Evolutionary conservation across 2,113 vertebrate species (phyloP).

Genomic region (Motacilla tschutschensis): DNA sequence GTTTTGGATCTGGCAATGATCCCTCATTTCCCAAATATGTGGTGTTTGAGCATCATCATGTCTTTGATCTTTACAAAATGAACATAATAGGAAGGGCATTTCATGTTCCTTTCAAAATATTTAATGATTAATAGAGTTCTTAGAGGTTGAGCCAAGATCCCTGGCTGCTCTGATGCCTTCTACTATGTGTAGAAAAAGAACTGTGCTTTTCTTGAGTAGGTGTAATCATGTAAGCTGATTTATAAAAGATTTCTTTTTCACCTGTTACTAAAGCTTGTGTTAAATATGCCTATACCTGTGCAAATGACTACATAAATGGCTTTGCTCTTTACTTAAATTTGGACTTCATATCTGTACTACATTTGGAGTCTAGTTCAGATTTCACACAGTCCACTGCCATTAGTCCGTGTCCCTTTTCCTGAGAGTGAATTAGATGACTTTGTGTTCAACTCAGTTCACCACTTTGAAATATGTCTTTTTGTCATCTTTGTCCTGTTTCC

Average conservation of each 20-base stretch:
- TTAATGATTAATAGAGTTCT: background rate
- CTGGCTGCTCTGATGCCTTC: background rate
- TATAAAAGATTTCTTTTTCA: background rate
- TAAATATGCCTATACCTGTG: background rate
- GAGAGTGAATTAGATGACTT: background rate
- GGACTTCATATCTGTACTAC: background rate
- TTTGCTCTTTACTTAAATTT: background rate
- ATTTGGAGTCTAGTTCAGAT: background rate
- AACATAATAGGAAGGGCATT: background rate
- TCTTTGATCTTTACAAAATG: conserved; percentile 4
- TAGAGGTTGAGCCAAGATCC: background rate
- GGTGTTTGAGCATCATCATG: background rate
- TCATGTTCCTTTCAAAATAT: background rate
- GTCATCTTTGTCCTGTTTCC: background rate
- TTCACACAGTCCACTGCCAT: background rate
- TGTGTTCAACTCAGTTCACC: background rate
- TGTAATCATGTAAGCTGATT: background rate
- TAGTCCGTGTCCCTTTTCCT: background rate
- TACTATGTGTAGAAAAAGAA: background rate
- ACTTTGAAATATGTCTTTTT: background rate
- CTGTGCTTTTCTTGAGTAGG: background rate
- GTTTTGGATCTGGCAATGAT: background rate
- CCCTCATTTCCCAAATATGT: background rate
- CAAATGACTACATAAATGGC: background rate
- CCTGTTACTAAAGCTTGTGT: background rate